Percentiles rank a stretch among this genome's conserved stretches.
These are phyloP conservation scores for Peromyscus nudipes DNA, from an alignment of 2,797 vertebrate genomes.

Conservation along the genomic window DNA sequence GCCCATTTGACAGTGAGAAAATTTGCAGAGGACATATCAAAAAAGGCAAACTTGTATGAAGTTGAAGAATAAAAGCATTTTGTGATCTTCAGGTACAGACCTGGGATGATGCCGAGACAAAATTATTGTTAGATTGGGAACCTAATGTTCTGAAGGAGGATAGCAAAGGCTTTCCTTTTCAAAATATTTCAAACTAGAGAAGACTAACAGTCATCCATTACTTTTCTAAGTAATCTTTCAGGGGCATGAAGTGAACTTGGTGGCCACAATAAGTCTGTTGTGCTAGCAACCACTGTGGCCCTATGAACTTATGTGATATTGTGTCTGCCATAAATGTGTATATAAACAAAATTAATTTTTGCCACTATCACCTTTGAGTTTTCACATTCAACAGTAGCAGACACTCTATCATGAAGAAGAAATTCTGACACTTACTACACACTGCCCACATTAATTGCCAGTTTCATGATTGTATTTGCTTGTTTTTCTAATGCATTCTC, in stretches of 20 bases:
- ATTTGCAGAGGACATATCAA: not conserved
- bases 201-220: slow-evolving; percentile 24
- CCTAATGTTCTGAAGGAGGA: not conserved
- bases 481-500: slow-evolving; percentile 28
- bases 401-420: slow-evolving; percentile 5
- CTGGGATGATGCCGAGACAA: not conserved
- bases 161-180: not conserved
- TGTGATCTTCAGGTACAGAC: not conserved
- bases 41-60: not conserved
- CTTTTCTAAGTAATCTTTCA: slow-evolving; percentile 37
- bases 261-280: slow-evolving; percentile 48
- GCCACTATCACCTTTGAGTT: slow-evolving; percentile 47
- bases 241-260: slow-evolving; percentile 45
- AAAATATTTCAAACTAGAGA: slow-evolving; percentile 33
- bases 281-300: slow-evolving; percentile 14
- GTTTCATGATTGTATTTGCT: not conserved
- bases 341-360: slow-evolving; percentile 77
- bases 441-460: slow-evolving; percentile 19
- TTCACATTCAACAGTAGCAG: slow-evolving; percentile 36
- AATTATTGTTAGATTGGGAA: not conserved
- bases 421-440: slow-evolving; percentile 14
- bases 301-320: not conserved
- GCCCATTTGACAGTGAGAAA: not conserved
- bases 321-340: not conserved
- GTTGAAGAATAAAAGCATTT: not conserved